phyloP scores from a whole-genome alignment of 1,140 invertebrate genomes.

The Drosophila simulans region DNA sequence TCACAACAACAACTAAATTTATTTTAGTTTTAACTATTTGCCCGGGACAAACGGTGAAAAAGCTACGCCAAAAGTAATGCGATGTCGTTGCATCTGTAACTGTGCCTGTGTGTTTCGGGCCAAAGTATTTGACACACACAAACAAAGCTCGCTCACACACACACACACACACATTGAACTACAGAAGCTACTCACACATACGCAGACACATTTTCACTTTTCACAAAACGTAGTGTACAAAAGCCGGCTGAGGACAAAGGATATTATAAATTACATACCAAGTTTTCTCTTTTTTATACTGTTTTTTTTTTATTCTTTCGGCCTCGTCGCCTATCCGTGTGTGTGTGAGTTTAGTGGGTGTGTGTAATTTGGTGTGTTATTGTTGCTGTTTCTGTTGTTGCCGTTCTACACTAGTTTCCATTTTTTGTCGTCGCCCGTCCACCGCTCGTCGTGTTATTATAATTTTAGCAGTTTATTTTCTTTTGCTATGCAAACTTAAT shows the following conservation, averaged over 20 bases:
- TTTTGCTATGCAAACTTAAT: conserved; percentile 84
- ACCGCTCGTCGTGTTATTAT: conserved; percentile 62
- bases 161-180: not conserved
- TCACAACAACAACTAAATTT: conserved; percentile 76
- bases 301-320: conserved; percentile 36
- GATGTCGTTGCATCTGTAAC: conserved; percentile 23
- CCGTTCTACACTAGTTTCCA: conserved; percentile 62
- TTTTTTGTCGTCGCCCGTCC: conserved; percentile 36
- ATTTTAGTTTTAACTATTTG: conserved; percentile 83
- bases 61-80: conserved; percentile 46
- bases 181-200: conserved; percentile 21
- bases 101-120: conserved; percentile 31
- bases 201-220: conserved; percentile 75
- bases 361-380: conserved; percentile 50
- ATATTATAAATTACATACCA: conserved; percentile 82
- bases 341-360: conserved; percentile 18
- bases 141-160: conserved; percentile 14
- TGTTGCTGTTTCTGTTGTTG: conserved; percentile 42
- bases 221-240: conserved; percentile 56
- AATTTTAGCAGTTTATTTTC: conserved; percentile 81
- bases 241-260: conserved; percentile 66
- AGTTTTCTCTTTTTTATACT: conserved; percentile 32
- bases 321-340: conserved; percentile 21
- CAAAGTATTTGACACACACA: conserved; percentile 64
- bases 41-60: conserved; percentile 49